Evolutionary conservation across 2,888 invertebrate genomes (phyloP), one percentile per base, ranked within the genome.

Genomic region (Dasysyrphus albostriatus): DNA sequence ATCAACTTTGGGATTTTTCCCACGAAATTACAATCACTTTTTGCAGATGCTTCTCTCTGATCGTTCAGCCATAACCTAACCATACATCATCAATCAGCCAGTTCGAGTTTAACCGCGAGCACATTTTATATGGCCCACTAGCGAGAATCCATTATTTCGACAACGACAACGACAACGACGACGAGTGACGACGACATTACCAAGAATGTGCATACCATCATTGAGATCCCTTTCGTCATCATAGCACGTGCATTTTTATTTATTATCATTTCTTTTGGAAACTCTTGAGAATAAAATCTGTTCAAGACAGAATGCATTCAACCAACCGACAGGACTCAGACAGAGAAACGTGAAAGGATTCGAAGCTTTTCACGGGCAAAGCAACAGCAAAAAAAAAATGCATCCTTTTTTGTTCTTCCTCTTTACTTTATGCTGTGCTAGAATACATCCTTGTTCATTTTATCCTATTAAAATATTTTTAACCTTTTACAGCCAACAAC

Each of bases 311-410:
- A 83, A 75, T 79, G 70, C 79, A 74, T 70, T 74, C 74, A 75
- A 49, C 79, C 83, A 47, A 79, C 79, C 83, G 74, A 83, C 73
- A 83, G 59, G 83, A 74, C 61, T 80, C 75, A 80, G 80, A 76
- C 80, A 59, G 58, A 80, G 29, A 54, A 76, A 80, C 84, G 80
- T 84, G 84, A 84, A 81, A 84, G 59, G 80, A 84, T 80, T 80
- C 67, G 49, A 80, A 58, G 59, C 61, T 42, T 65, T 61, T 58
- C 47, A 73, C 42, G 47, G 54, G 72, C 32, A 32, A 29, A 49
- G 24, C 9, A 16, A 32, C 16, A 49, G 24, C 9, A 16, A 0
- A 54, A 24, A 10, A 19, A 19, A 59, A 51, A 54, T 72, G 69
- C 67, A 83, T 78, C 37, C 42, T 54, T 5, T 51, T 0, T 70